phyloP scores from a whole-genome alignment of 2,888 invertebrate genomes.

The Idaea dimidiata region DNA sequence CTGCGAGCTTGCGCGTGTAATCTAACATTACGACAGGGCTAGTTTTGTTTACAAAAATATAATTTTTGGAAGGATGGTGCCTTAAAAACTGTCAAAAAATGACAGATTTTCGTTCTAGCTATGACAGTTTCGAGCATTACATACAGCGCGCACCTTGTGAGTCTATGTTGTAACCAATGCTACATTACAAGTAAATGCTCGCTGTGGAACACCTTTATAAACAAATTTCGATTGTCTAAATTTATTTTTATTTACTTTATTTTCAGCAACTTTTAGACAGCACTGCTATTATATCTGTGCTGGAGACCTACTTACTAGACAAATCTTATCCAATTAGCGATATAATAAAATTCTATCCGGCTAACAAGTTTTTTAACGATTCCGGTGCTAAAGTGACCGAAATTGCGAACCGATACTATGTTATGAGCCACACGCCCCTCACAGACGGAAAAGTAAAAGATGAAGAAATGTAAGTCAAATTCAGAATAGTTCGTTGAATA shows the following conservation, averaged over 20 bases:
- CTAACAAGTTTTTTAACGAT: constrained; percentile 84
- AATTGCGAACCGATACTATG: constrained; percentile 92
- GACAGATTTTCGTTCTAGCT: no score
- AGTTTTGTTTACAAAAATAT: no score
- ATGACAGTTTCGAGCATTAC: no score
- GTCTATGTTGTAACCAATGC: no score
- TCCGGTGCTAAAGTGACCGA: constrained; percentile 85
- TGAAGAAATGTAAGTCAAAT: constrained; percentile 77
- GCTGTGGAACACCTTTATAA: no score
- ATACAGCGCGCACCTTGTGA: no score
- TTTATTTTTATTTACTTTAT: not conserved
- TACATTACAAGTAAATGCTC: no score
- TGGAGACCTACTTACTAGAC: constrained; percentile 89
- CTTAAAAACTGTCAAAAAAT: no score
- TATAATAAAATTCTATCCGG: constrained; percentile 89
- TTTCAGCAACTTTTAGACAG: constrained; percentile 94
- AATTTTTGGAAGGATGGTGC: no score
- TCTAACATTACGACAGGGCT: no score
- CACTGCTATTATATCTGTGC: constrained; percentile 93
- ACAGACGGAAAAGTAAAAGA: constrained; percentile 75
- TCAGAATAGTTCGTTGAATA: not conserved
- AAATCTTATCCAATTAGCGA: constrained; percentile 81
- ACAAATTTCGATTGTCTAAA: not conserved
- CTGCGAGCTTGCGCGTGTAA: no score
- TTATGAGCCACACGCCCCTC: constrained; percentile 87